Evolutionary conservation across 2,888 invertebrate genomes (phyloP).

Genomic region (Oligia latruncula): DNA sequence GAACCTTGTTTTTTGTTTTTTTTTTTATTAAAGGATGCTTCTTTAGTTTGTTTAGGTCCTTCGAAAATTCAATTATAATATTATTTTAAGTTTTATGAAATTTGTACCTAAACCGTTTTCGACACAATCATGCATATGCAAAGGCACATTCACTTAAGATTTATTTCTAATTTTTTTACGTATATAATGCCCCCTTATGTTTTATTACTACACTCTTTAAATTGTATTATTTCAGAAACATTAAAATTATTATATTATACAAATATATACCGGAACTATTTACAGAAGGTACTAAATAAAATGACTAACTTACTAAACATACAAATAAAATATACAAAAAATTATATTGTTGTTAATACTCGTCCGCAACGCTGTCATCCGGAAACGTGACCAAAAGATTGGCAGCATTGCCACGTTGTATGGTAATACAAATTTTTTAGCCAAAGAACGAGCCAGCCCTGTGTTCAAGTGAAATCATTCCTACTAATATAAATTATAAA

Average conservation of each 20-base stretch:
- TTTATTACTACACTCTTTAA: too few relatives aligned
- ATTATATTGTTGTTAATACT: neutral
- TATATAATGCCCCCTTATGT: too few relatives aligned
- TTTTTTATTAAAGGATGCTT: slow-evolving; percentile 13
- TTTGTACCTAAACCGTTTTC: neutral
- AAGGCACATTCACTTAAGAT: neutral
- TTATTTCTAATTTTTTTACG: neutral
- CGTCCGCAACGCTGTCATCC: neutral
- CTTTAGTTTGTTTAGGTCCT: slow-evolving; percentile 21
- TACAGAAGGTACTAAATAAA: neutral
- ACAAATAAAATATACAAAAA: neutral
- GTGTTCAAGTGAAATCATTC: neutral
- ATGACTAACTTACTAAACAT: neutral
- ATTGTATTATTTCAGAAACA: neutral
- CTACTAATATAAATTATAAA: neutral
- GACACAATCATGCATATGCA: too few relatives aligned
- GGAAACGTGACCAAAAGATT: neutral
- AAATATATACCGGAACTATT: neutral
- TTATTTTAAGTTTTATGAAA: neutral
- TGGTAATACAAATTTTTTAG: neutral
- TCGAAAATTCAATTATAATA: neutral
- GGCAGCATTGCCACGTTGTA: neutral
- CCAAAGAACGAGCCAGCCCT: too few relatives aligned
- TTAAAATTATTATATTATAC: neutral
- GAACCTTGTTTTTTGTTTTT: slow-evolving; percentile 44